Evolutionary conservation across 2,888 invertebrate genomes (phyloP).

Genomic region (Eurois occulta): DNA sequence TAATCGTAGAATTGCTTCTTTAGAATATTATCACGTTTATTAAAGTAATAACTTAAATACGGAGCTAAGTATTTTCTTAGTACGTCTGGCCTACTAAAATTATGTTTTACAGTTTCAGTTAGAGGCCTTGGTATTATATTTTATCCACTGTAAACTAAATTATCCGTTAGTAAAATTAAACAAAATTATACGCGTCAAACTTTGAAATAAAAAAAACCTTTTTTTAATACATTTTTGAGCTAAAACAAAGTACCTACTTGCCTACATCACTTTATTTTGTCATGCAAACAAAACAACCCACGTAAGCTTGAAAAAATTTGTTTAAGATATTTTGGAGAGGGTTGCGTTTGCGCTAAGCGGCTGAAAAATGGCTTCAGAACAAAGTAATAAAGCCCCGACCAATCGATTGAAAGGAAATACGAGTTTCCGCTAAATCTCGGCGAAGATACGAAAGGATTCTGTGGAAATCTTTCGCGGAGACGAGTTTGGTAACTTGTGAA

Average conservation of each 20-base stretch:
- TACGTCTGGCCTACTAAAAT: neutral
- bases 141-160: neutral
- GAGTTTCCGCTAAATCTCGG: slow-evolving; percentile 56
- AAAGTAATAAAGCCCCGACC: slow-evolving; percentile 71
- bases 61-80: slow-evolving; percentile 12
- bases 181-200: neutral
- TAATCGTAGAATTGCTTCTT: slow-evolving; percentile 15
- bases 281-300: slow-evolving; percentile 69
- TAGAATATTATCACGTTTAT: slow-evolving; percentile 15
- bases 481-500: slow-evolving; percentile 50
- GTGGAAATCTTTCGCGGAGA: slow-evolving; percentile 41
- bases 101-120: neutral
- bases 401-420: slow-evolving; percentile 71
- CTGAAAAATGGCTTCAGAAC: slow-evolving; percentile 72
- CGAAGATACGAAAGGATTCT: slow-evolving; percentile 44
- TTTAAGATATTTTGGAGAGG: slow-evolving; percentile 73
- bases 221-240: neutral
- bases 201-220: neutral
- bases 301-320: slow-evolving; percentile 71
- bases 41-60: slow-evolving; percentile 8
- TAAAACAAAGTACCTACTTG: neutral
- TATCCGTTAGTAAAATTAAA: neutral
- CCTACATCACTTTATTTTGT: slow-evolving; percentile 55
- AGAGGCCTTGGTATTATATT: neutral
- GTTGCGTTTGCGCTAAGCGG: slow-evolving; percentile 69